These are phyloP conservation scores for Oscheius onirici DNA, from an alignment of 2,888 invertebrate genomes.

Conservation along the genomic window DNA sequence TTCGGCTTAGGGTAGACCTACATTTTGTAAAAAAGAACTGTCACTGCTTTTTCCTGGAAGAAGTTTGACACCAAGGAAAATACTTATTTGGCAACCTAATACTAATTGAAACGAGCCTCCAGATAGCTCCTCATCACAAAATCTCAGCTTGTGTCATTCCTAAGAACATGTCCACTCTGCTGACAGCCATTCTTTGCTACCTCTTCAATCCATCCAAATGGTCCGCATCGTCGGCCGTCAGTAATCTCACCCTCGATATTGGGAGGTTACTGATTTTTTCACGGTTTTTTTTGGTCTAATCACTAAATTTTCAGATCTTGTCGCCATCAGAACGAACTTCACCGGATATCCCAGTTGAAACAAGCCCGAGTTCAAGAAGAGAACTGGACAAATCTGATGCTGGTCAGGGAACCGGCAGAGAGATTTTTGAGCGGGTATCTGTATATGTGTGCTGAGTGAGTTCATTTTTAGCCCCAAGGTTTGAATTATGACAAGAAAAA, in stretches of 20 bases:
- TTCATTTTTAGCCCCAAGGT: neutral
- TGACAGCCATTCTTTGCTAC: slow-evolving; percentile 15
- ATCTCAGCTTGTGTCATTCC: slow-evolving; percentile 20
- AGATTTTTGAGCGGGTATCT: slow-evolving; percentile 15
- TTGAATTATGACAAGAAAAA: too few relatives aligned
- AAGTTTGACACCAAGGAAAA: too few relatives aligned
- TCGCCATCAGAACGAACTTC: slow-evolving; percentile 3
- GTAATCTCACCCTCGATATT: neutral
- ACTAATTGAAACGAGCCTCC: too few relatives aligned
- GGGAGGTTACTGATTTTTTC: neutral
- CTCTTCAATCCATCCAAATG: slow-evolving; percentile 13
- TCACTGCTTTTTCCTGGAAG: too few relatives aligned
- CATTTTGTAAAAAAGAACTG: neutral
- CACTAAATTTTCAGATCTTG: slow-evolving; percentile 16
- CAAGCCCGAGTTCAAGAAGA: neutral
- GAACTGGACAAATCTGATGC: slow-evolving; percentile 15
- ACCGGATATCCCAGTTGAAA: slow-evolving; percentile 11
- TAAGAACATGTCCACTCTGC: slow-evolving; percentile 28
- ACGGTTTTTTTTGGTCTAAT: neutral
- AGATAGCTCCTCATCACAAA: neutral
- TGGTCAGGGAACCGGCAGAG: slow-evolving; percentile 14
- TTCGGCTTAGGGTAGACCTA: too few relatives aligned
- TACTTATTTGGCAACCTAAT: too few relatives aligned
- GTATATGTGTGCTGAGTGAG: slow-evolving; percentile 1
- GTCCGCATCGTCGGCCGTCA: neutral